Percentiles rank a stretch among this genome's conserved stretches.
phyloP scores from a whole-genome alignment of 1,140 invertebrate genomes.

The Goniozus legneri region DNA sequence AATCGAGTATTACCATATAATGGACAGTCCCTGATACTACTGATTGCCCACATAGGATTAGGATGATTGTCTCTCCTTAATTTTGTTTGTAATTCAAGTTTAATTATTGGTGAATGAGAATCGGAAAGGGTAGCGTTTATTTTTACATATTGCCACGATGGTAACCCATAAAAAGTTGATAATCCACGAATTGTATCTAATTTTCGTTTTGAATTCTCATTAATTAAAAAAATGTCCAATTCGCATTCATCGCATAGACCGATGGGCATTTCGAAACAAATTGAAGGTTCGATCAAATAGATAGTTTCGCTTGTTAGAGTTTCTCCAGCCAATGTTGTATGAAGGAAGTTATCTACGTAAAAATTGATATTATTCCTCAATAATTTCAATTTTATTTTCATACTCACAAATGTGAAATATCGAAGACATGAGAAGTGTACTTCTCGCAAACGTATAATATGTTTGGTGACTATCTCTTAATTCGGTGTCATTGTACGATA shows the following conservation, averaged over 20 bases:
- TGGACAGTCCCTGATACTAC: too few species aligned
- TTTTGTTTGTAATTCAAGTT: too few species aligned
- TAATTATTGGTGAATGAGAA: too few species aligned
- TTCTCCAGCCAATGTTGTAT: conserved; percentile 2
- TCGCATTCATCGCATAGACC: conserved; percentile 21
- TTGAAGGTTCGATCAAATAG: background rate
- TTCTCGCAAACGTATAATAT: too few species aligned
- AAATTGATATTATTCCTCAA: background rate
- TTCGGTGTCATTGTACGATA: too few species aligned
- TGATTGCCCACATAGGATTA: too few species aligned
- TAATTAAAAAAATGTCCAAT: conserved; percentile 7
- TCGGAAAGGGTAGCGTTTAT: conserved; percentile 9
- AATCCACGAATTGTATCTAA: background rate
- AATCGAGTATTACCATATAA: too few species aligned
- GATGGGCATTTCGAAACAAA: conserved; percentile 24
- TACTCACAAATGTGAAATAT: conserved; percentile 25
- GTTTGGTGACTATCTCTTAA: too few species aligned
- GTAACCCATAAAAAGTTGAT: conserved; percentile 9
- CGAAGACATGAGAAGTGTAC: too few species aligned
- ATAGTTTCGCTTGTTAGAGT: conserved; percentile 10
- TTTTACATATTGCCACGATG: conserved; percentile 21
- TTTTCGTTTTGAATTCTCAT: background rate
- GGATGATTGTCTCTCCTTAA: too few species aligned
- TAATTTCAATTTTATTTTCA: background rate
- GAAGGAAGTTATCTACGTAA: conserved; percentile 19